Evolutionary conservation across 2,888 invertebrate species (phyloP).

Genomic region (Drosophila cognata): DNA sequence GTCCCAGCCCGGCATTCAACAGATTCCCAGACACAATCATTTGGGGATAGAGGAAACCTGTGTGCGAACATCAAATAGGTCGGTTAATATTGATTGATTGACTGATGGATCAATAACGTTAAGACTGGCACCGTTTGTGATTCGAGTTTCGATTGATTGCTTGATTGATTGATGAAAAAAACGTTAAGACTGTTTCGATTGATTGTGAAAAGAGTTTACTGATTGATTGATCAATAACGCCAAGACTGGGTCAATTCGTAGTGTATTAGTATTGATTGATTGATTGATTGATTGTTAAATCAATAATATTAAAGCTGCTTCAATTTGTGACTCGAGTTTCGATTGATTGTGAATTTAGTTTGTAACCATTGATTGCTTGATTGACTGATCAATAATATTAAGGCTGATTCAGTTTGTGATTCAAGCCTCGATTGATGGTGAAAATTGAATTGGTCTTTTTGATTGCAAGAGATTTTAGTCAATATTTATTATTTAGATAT

Average conservation of each 20-base stretch:
- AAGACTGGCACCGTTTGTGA: not conserved
- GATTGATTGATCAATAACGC: not conserved
- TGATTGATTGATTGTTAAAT: not conserved
- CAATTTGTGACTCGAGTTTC: not conserved
- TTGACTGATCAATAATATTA: not conserved
- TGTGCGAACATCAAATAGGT: not conserved
- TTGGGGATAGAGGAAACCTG: conserved; percentile 90
- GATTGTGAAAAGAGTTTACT: not conserved
- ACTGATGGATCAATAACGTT: not conserved
- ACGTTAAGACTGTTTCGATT: not conserved
- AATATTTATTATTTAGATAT: not conserved
- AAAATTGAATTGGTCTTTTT: not conserved
- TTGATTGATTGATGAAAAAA: not conserved
- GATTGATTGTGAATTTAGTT: not conserved
- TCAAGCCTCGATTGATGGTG: not conserved
- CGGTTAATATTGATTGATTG: not conserved
- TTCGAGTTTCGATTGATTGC: not conserved
- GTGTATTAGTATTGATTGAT: not conserved
- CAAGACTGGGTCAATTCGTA: too few species aligned
- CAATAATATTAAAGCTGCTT: not conserved
- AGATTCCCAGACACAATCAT: conserved; percentile 94
- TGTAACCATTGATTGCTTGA: too few species aligned
- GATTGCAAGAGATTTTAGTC: not conserved
- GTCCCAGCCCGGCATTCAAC: conserved; percentile 86
- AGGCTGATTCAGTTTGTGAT: not conserved